Evolutionary conservation across 2,113 vertebrate species (phyloP), one percentile per base, ranked within the genome.

Genomic region (Percina caprodes): DNA sequence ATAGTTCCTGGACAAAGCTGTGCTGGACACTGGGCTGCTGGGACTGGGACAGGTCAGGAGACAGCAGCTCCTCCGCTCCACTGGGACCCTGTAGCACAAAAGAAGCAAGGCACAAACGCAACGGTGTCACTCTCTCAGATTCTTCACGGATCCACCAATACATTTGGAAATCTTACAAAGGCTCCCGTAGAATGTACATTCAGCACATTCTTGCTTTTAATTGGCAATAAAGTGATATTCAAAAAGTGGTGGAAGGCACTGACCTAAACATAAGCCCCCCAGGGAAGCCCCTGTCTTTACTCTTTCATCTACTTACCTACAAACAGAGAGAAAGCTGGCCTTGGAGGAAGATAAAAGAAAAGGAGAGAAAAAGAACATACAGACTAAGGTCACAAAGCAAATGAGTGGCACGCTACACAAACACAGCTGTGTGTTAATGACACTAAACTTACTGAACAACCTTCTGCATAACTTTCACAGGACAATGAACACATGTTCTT

Each of bases 1-100:
- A 96, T 75, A 94, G 95, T 52, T 95, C 93, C 89, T 95, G 93
- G 75, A 96, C 94, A 63, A 96, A 96, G 91, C 95, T 96, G 92
- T 93, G 89, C 69, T 85, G 92, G 69, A 89, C 42, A 49, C 79
- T 77, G 49, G 82, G 72, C 86, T 91, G 91, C 75, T 89, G 90
- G 62, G 87, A 69, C 81, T 74, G 83, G 68, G 79, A 79, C 14
- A 56, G 78, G 60, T 91, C 92, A 1, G 90, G 73, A 59, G 33
- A 75, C 5, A 18, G 49, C 45, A 33, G 69, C 58, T 94, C 93
- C 59, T 92, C 89, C 4, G 71, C 79, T 86, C 89, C 93, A 48
- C 58, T 59, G 24, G 85, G 82, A 69, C 52, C 91, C 95, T 96
- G 90, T 72, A 81, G 83, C 61, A 89, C 12, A 84, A 73, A 91